phyloP scores from a whole-genome alignment of 2,888 invertebrate genomes.

The Tetragonula carbonaria region DNA sequence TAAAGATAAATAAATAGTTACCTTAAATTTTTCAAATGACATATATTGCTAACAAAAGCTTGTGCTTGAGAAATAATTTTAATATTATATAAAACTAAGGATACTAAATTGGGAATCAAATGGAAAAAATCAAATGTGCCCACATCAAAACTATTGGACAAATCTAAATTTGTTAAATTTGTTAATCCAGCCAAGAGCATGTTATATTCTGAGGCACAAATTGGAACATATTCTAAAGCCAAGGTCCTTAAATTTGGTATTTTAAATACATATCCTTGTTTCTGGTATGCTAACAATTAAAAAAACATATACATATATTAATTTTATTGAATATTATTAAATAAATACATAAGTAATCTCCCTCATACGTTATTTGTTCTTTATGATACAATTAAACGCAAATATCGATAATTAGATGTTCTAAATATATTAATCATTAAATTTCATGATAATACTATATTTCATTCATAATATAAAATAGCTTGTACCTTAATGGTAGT shows the following conservation, averaged over 20 bases:
- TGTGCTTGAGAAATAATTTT: slow-evolving; percentile 78
- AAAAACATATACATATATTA: slow-evolving; percentile 10
- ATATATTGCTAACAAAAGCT: slow-evolving; percentile 79
- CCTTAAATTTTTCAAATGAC: slow-evolving; percentile 85
- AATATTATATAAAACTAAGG: slow-evolving; percentile 93
- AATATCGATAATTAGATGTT: not conserved
- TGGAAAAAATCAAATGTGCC: slow-evolving; percentile 89
- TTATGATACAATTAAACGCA: not conserved
- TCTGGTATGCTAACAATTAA: slow-evolving; percentile 74
- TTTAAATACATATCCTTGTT: slow-evolving; percentile 85
- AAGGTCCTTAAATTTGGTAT: slow-evolving; percentile 87
- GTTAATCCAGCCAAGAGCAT: slow-evolving; percentile 86
- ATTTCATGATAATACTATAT: not conserved
- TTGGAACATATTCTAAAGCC: slow-evolving; percentile 85
- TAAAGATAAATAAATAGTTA: slow-evolving; percentile 68
- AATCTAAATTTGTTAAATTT: slow-evolving; percentile 89
- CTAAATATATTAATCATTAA: not conserved
- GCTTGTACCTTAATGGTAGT: not conserved
- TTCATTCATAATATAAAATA: not conserved
- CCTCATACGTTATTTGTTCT: not conserved
- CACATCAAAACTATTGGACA: slow-evolving; percentile 88
- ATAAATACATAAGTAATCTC: not conserved
- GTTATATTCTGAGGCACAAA: slow-evolving; percentile 85
- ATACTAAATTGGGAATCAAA: slow-evolving; percentile 88
- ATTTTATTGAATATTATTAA: not conserved